Conservation (phyloP, 2,888 invertebrate genomes). For the Sphaerophoria rueppellii region DNA sequence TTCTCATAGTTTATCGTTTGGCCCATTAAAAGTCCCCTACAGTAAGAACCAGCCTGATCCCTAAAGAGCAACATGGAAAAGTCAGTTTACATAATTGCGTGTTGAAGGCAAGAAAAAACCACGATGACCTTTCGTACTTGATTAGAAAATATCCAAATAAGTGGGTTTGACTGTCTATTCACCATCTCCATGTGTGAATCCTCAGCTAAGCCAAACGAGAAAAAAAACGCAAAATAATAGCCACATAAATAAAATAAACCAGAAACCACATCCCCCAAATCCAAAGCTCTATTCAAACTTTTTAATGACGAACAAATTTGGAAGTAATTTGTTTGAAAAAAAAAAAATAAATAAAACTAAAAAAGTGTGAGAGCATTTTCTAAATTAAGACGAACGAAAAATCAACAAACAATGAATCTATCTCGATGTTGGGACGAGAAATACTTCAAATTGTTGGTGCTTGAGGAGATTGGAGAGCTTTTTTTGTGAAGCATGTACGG, state of each 20-base stretch:
- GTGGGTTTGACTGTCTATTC: too few relatives aligned
- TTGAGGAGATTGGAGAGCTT: constrained; percentile 32
- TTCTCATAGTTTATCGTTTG: too few relatives aligned
- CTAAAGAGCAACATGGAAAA: too few relatives aligned
- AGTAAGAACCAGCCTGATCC: too few relatives aligned
- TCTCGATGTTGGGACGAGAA: neutral
- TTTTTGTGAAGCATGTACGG: constrained; percentile 6
- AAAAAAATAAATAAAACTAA: constrained; percentile 15
- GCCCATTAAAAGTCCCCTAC: too few relatives aligned
- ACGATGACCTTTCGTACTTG: too few relatives aligned
- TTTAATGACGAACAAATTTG: constrained; percentile 62
- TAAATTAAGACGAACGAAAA: constrained; percentile 55
- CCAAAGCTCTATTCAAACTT: constrained; percentile 13
- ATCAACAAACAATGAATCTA: constrained; percentile 27
- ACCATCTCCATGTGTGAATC: neutral
- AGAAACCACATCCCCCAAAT: constrained; percentile 16
- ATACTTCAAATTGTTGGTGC: neutral
- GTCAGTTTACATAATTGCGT: too few relatives aligned
- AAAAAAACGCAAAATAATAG: neutral
- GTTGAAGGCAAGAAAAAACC: too few relatives aligned
- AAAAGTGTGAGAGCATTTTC: constrained; percentile 60
- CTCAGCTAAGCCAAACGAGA: neutral
- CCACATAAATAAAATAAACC: neutral
- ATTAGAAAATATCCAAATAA: too few relatives aligned
- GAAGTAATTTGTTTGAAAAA: constrained; percentile 33